Evolutionary conservation across 2,113 vertebrate species (phyloP).

Genomic region (Baryphthengus martii): DNA sequence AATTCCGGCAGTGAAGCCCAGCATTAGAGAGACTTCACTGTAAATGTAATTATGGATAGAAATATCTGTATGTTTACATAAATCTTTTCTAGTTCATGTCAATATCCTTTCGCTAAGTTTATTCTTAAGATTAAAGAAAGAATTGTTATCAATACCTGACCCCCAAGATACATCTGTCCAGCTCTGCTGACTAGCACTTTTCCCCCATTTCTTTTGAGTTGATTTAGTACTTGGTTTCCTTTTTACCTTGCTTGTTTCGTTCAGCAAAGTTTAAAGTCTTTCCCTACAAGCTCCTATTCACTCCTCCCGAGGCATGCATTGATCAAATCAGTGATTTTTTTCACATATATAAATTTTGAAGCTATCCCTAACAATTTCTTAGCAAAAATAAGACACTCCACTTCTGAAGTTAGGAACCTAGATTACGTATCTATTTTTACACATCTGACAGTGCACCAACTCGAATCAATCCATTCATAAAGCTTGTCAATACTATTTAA

Average conservation of each 20-base stretch:
- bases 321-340: background rate
- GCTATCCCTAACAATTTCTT: background rate
- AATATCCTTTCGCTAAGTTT: background rate
- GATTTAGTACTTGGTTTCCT: background rate
- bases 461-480: background rate
- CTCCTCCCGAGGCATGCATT: background rate
- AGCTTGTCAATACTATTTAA: background rate
- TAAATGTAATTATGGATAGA: background rate
- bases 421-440: background rate
- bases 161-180: background rate
- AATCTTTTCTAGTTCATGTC: background rate
- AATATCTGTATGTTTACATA: background rate
- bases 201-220: background rate
- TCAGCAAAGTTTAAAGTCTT: background rate
- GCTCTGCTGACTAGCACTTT: background rate
- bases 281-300: background rate
- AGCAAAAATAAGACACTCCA: background rate
- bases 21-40: background rate
- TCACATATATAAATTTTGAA: background rate
- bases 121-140: background rate
- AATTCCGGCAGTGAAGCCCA: background rate
- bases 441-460: background rate
- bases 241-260: background rate
- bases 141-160: background rate
- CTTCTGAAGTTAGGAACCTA: background rate